Evolutionary conservation across 92 coral and sea anemone species (phyloP), one percentile per base, ranked within the genome.

Genomic region (Ricordea florida): DNA sequence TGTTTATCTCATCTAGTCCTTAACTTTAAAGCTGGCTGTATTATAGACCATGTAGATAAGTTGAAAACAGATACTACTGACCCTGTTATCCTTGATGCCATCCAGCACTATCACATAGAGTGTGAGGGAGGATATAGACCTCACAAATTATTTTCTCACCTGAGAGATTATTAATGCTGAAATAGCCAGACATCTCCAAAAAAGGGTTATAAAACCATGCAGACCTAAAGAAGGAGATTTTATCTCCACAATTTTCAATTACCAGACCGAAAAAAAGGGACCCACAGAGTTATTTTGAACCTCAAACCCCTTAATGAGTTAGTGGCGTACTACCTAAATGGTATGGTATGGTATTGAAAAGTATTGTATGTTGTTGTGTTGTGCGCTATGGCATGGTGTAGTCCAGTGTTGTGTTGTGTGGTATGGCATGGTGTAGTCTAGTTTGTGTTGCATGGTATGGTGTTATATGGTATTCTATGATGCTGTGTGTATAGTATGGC

Each of bases 41-140:
- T 71, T 31, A 42, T 36, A 46, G 20, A 79, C 48, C 17, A 11
- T 49, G 21, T 38, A 22, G 32, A 25, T 6, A 13, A 9, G 22
- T 82, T 82, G 82, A 55, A 63, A 24, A 33, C 76, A 50, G 16
- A 73, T 56, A 81, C 87, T 49, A 81, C 41, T 81, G 69, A 74
- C 53, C 76, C 76, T 0, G 30, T 27, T 41, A 45, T 74, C 0
- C 40, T 74, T 8, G 82, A 62, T 81, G 82, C 87, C 48, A 42
- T 72, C 30, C 32, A 80, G 62, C 81, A 71, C 28, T 70, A 47
- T 47, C 72, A 70, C 26, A 58, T 72, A 44, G 62, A 57, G 56
- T 71, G 59, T 78, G 71, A 26, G 68, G 51, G 10, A 5, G 30
- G 30, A 14, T 46, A 34, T 74, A n/a, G n/a, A n/a, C n/a, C n/a